phyloP scores from a whole-genome alignment of 2,797 vertebrate genomes.

The Hafferia zeledoni region DNA sequence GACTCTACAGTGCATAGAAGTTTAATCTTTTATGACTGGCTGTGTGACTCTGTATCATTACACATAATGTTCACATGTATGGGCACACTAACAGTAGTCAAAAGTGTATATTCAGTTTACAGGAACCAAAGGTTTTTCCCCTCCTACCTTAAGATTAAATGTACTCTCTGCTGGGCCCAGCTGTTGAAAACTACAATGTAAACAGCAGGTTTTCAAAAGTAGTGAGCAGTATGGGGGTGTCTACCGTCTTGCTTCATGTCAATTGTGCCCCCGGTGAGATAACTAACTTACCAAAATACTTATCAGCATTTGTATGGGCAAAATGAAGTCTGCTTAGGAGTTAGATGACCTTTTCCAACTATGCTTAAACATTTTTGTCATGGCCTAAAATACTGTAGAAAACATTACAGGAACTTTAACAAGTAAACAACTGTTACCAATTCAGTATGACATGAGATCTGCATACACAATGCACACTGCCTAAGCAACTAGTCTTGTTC shows the following conservation, averaged over 20 bases:
- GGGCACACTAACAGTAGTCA: background rate
- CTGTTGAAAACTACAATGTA: background rate
- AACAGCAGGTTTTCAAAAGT: background rate
- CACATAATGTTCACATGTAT: background rate
- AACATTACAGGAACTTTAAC: background rate
- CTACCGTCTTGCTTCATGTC: background rate
- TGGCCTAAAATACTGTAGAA: background rate
- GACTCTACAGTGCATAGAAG: background rate
- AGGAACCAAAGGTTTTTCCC: background rate
- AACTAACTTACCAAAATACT: background rate
- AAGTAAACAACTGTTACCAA: background rate
- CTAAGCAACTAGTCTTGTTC: background rate
- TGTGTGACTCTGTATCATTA: background rate
- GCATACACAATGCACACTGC: background rate
- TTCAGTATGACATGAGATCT: background rate
- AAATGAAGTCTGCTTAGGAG: background rate
- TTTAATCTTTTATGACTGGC: background rate
- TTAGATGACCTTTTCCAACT: background rate
- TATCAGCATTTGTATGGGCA: background rate
- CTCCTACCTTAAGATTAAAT: background rate
- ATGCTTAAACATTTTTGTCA: background rate
- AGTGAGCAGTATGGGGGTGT: background rate
- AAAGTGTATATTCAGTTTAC: background rate
- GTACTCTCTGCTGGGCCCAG: background rate
- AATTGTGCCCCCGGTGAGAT: background rate